These are phyloP conservation scores for Sturnira hondurensis DNA, from an alignment of 2,113 vertebrate species.

Conservation along the genomic window DNA sequence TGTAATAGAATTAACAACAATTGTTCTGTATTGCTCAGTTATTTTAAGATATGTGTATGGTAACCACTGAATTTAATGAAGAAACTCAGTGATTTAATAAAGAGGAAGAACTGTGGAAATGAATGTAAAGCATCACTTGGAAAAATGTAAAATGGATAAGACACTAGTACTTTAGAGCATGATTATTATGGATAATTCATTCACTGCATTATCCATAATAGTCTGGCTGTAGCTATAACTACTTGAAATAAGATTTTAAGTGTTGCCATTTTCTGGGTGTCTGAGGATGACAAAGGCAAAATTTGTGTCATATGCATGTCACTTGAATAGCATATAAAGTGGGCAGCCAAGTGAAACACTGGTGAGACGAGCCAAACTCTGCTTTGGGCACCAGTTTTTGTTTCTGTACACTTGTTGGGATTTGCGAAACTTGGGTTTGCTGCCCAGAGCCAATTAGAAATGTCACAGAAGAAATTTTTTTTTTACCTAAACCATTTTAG, in stretches of 20 bases:
- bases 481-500: neutral
- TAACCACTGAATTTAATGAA: neutral
- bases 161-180: neutral
- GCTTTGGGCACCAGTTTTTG: neutral
- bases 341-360: neutral
- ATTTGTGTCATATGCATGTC: neutral
- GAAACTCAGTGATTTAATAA: neutral
- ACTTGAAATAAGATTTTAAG: neutral
- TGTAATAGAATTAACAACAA: neutral
- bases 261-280: neutral
- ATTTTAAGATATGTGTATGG: slow-evolving; percentile 15
- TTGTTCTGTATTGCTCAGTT: neutral
- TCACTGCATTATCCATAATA: too few species aligned
- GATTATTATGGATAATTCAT: neutral
- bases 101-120: neutral
- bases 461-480: neutral
- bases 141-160: neutral
- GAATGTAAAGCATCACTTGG: neutral
- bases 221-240: neutral
- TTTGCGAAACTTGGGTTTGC: neutral
- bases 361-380: neutral
- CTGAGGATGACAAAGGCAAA: neutral
- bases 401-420: neutral
- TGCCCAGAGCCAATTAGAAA: neutral
- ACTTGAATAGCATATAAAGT: neutral